A percentile compares a stretch with the other conserved stretches of the same genome.
Conservation (phyloP, 2,888 invertebrate species). For the Lysandra bellargus region DNA sequence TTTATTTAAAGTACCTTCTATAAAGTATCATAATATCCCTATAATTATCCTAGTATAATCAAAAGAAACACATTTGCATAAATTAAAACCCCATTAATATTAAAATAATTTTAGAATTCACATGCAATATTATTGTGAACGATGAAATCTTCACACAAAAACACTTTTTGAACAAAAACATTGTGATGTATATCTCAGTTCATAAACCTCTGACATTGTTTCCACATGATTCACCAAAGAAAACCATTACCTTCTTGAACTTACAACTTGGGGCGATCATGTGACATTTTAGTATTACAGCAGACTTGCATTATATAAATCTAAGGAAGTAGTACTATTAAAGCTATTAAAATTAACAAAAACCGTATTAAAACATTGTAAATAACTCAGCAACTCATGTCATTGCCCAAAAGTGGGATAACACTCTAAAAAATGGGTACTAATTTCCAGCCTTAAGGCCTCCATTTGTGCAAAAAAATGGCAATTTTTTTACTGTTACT, state of each 20-base stretch:
- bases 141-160: not conserved
- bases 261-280: not conserved
- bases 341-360: too few relatives aligned
- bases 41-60: not conserved
- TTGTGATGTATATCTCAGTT: conserved; percentile 1
- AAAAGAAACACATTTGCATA: not conserved
- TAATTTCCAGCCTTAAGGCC: too few relatives aligned
- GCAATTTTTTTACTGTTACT: too few relatives aligned
- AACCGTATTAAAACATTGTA: too few relatives aligned
- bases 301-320: not conserved
- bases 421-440: too few relatives aligned
- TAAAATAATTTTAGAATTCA: not conserved
- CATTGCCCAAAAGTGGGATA: too few relatives aligned
- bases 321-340: too few relatives aligned
- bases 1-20: too few relatives aligned
- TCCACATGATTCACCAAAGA: conserved; percentile 6
- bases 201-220: conserved; percentile 27
- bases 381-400: too few relatives aligned
- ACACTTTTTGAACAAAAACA: conserved; percentile 5
- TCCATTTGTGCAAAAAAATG: too few relatives aligned
- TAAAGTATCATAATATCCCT: not conserved
- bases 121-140: not conserved
- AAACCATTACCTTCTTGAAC: conserved; percentile 11
- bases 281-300: conserved; percentile 2
- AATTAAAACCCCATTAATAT: not conserved